These are phyloP conservation scores for Nomada goodeniana DNA, from an alignment of 2,888 invertebrate genomes.

Conservation along the genomic window DNA sequence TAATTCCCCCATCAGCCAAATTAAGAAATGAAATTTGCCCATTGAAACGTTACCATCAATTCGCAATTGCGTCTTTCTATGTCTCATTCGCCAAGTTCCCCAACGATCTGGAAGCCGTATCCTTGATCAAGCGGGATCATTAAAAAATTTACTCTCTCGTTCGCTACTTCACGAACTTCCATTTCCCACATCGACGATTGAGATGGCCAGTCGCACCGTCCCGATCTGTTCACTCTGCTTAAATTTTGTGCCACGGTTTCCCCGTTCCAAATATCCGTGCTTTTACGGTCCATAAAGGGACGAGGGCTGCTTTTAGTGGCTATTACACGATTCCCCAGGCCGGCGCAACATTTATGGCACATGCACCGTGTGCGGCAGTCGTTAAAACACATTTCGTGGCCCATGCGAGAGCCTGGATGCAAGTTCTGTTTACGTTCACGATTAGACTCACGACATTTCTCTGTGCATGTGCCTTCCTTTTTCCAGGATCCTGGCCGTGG, in stretches of 20 bases:
- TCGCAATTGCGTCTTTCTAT: no score
- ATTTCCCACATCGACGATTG: background rate
- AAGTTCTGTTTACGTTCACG: conserved; percentile 57
- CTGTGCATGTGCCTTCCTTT: background rate
- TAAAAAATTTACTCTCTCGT: no score
- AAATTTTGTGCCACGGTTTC: conserved; percentile 57
- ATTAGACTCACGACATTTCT: conserved; percentile 47
- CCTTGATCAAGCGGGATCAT: no score
- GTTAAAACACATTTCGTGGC: conserved; percentile 68
- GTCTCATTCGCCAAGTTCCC: no score
- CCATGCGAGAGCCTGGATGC: conserved; percentile 32
- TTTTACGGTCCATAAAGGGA: conserved; percentile 74
- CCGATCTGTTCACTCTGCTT: conserved; percentile 40
- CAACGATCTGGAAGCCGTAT: no score
- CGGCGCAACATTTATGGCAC: conserved; percentile 73
- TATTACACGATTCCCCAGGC: conserved; percentile 71
- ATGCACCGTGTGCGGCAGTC: conserved; percentile 71
- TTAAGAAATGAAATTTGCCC: no score
- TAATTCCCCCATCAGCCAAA: no score
- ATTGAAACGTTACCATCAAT: no score
- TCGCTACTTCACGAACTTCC: background rate
- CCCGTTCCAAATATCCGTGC: conserved; percentile 70
- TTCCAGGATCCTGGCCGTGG: background rate
- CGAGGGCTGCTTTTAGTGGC: conserved; percentile 73
- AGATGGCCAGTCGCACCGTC: background rate